Percentiles rank a stretch among this genome's conserved stretches.
Evolutionary conservation across 92 coral and sea anemone species (phyloP).

Genomic region (Epizoanthus ramosus): DNA sequence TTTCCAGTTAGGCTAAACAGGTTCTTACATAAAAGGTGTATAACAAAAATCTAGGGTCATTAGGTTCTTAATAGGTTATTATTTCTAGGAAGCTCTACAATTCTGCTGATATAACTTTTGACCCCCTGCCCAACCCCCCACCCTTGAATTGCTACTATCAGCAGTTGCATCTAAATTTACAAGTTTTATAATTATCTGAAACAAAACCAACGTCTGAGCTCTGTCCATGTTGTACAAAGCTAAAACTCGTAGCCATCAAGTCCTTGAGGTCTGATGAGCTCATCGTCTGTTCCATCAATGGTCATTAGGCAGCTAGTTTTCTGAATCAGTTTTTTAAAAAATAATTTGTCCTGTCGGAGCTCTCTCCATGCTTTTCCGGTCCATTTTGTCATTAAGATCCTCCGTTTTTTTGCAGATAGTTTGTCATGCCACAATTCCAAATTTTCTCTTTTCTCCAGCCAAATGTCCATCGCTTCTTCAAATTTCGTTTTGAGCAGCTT

Average conservation of each 20-base stretch:
- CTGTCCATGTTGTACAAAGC: slow-evolving; percentile 7
- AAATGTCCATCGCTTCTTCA: slow-evolving; percentile 29
- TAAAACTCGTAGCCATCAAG: slow-evolving; percentile 4
- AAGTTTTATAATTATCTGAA: slow-evolving; percentile 12
- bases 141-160: no score
- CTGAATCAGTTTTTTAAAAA: slow-evolving; percentile 31
- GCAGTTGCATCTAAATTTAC: no score
- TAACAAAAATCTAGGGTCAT: no score
- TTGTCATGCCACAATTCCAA: slow-evolving; percentile 40
- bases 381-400: slow-evolving; percentile 36
- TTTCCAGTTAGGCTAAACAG: no score
- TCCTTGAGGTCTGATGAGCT: slow-evolving; percentile 5
- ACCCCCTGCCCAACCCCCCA: no score
- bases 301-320: slow-evolving; percentile 3
- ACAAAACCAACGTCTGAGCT: slow-evolving; percentile 16
- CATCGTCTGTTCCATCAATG: slow-evolving; percentile 1
- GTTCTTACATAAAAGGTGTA: no score
- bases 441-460: slow-evolving; percentile 25
- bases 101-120: no score
- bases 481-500: slow-evolving; percentile 37
- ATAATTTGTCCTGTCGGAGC: slow-evolving; percentile 30
- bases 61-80: no score
- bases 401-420: slow-evolving; percentile 8
- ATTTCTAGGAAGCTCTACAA: no score
- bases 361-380: slow-evolving; percentile 19